phyloP scores from a whole-genome alignment of 2,888 invertebrate species.

The Sarcophaga caerulescens region DNA sequence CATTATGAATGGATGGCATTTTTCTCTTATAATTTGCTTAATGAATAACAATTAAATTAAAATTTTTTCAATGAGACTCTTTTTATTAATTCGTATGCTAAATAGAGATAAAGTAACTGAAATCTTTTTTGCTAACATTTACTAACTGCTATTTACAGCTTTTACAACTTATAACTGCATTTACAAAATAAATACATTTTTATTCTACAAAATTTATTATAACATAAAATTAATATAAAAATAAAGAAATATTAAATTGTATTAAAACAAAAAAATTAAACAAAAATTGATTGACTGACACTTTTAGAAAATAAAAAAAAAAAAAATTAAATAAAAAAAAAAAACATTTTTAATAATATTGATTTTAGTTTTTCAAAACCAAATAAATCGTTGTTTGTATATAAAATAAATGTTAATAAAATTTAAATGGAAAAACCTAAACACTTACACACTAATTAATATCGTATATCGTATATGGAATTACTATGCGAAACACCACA shows the following conservation, averaged over 20 bases:
- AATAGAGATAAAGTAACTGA: conserved; percentile 10
- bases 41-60: conserved; percentile 9
- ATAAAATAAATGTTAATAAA: conserved; percentile 26
- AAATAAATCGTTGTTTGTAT: conserved; percentile 8
- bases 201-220: too few relatives aligned
- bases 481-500: conserved; percentile 3
- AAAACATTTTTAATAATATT: not conserved
- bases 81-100: conserved; percentile 40
- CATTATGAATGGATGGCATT: not conserved
- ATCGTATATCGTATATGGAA: not conserved
- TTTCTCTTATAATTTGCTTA: conserved; percentile 2
- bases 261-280: conserved; percentile 35
- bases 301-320: conserved; percentile 69
- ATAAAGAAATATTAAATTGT: conserved; percentile 2
- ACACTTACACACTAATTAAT: conserved; percentile 1
- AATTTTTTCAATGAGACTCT: conserved; percentile 17
- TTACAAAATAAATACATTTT: not conserved
- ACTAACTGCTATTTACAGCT: conserved; percentile 6
- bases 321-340: not conserved
- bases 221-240: not conserved
- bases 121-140: conserved; percentile 48
- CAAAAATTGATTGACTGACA: conserved; percentile 81
- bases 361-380: conserved; percentile 19
- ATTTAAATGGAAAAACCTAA: conserved; percentile 6
- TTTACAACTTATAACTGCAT: not conserved